These are phyloP conservation scores for Bactericera cockerelli DNA, from an alignment of 1,140 invertebrate genomes.

Conservation along the genomic window DNA sequence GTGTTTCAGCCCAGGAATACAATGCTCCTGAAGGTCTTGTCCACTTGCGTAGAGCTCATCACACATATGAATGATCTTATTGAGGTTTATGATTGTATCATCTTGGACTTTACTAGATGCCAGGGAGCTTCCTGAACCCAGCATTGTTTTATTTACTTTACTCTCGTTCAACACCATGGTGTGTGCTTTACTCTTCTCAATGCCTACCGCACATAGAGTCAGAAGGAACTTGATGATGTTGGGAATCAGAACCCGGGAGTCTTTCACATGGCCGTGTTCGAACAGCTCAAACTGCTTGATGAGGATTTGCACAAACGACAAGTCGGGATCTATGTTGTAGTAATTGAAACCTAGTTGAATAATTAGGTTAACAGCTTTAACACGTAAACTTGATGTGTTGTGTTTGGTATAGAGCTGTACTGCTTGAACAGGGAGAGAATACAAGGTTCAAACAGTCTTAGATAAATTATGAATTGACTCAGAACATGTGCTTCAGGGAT, in stretches of 20 bases:
- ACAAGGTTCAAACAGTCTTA: slow-evolving; percentile 1
- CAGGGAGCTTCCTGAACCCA: neutral
- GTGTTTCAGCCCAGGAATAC: neutral
- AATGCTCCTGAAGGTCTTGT: neutral
- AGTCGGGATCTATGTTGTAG: neutral
- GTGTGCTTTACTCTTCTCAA: neutral
- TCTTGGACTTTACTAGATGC: neutral
- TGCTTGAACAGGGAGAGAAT: neutral
- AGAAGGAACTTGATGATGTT: neutral
- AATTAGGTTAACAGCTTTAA: neutral
- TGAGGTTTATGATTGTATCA: neutral
- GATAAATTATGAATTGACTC: too few species aligned
- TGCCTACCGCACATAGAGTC: neutral
- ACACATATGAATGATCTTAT: slow-evolving; percentile 5
- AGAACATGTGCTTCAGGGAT: neutral
- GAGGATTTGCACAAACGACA: neutral
- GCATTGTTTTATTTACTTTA: too few species aligned
- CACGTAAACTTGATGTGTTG: neutral
- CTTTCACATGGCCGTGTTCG: neutral
- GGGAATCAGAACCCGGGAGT: neutral
- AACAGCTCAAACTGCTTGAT: neutral
- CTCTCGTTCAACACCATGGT: neutral
- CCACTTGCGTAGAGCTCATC: slow-evolving; percentile 4
- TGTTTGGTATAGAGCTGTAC: neutral
- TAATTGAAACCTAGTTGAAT: neutral